phyloP scores from a whole-genome alignment of 2,797 vertebrate genomes.

The Pantherophis vulpinus region DNA sequence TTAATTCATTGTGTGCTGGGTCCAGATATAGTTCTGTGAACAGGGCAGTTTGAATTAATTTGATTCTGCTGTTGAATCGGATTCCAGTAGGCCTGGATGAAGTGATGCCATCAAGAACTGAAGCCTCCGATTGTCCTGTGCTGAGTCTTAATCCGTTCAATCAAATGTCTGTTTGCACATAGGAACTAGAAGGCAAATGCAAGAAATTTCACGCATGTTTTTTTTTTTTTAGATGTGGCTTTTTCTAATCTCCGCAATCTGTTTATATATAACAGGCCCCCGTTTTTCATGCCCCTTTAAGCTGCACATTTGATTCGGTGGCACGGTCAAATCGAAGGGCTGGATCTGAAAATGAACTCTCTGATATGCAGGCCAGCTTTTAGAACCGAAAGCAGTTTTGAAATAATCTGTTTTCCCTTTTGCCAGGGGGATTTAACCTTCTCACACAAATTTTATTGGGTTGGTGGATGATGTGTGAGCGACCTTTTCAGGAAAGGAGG shows the following conservation, averaged over 20 bases:
- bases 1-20: no score
- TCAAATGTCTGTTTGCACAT: neutral
- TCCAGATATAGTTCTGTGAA: neutral
- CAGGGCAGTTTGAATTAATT: neutral
- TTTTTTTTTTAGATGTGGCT: neutral
- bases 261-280: neutral
- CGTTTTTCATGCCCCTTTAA: neutral
- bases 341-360: neutral
- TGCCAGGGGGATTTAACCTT: neutral
- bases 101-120: neutral
- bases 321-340: neutral
- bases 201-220: neutral
- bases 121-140: neutral
- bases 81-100: neutral
- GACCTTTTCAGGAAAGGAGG: neutral
- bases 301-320: neutral
- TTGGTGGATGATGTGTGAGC: neutral
- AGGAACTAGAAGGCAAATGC: neutral
- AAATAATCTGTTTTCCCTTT: neutral
- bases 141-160: neutral
- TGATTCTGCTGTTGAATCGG: neutral
- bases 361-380: neutral
- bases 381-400: neutral
- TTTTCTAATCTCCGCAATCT: neutral
- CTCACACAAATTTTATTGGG: neutral